Evolutionary conservation across 1,140 invertebrate species (phyloP).

Genomic region (Drosophila funebris): DNA sequence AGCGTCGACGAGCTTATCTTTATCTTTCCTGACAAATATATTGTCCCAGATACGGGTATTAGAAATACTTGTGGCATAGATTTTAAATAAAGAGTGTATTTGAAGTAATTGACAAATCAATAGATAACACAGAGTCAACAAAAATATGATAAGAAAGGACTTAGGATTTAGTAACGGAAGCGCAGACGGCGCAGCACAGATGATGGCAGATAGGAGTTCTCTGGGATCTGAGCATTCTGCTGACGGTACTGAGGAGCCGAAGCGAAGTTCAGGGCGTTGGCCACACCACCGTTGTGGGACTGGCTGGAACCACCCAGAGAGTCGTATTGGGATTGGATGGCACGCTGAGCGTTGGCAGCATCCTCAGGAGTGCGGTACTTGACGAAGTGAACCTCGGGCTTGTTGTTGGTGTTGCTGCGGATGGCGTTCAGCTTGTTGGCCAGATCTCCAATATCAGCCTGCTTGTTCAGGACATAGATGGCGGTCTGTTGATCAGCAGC

Average conservation of each 20-base stretch:
- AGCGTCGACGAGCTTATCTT: background rate
- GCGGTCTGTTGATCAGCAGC: slow-evolving; percentile 74
- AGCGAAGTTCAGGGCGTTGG: slow-evolving; percentile 68
- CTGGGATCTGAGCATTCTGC: slow-evolving; percentile 52
- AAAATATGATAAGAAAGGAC: slow-evolving; percentile 17
- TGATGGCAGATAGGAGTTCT: slow-evolving; percentile 73
- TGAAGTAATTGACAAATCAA: slow-evolving; percentile 61
- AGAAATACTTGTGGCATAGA: background rate
- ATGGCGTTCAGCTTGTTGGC: slow-evolving; percentile 65
- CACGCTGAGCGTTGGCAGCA: slow-evolving; percentile 68
- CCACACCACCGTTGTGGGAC: slow-evolving; percentile 60
- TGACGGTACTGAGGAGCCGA: slow-evolving; percentile 58
- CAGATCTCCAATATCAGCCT: slow-evolving; percentile 64
- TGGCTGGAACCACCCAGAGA: slow-evolving; percentile 56
- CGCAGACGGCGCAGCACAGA: slow-evolving; percentile 71
- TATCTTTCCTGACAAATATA: slow-evolving; percentile 9
- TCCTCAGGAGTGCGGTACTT: slow-evolving; percentile 73
- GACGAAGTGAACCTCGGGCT: slow-evolving; percentile 73
- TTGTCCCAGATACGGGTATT: background rate
- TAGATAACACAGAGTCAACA: slow-evolving; percentile 74
- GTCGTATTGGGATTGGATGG: slow-evolving; percentile 69
- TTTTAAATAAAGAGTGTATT: slow-evolving; percentile 63
- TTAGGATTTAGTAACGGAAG: slow-evolving; percentile 51
- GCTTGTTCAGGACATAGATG: slow-evolving; percentile 75
- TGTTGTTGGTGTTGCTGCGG: slow-evolving; percentile 68